Evolutionary conservation across 2,797 vertebrate species (phyloP).

Genomic region (Champsocephalus gunnari): DNA sequence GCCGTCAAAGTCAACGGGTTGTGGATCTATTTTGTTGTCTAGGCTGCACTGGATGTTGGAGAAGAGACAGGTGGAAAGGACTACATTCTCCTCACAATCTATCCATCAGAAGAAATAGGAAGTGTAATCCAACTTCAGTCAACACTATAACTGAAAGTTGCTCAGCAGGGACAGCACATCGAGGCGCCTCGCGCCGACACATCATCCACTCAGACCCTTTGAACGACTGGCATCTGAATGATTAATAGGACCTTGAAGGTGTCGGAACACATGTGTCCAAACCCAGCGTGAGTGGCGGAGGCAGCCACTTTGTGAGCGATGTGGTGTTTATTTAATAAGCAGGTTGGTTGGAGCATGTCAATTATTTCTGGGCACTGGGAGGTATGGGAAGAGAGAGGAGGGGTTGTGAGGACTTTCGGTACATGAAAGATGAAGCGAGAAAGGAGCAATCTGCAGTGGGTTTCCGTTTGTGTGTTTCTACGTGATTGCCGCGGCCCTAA

Average conservation of each 20-base stretch:
- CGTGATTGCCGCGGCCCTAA: slow-evolving; percentile 43
- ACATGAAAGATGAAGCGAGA: slow-evolving; percentile 25
- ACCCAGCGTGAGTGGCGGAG: background rate
- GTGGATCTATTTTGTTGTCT: background rate
- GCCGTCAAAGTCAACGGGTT: slow-evolving; percentile 27
- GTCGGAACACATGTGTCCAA: slow-evolving; percentile 36
- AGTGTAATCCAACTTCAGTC: slow-evolving; percentile 2
- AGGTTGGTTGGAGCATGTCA: slow-evolving; percentile 39
- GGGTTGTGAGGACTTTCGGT: background rate
- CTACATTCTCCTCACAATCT: background rate
- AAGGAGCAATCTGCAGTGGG: slow-evolving; percentile 18
- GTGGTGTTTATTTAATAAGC: slow-evolving; percentile 62
- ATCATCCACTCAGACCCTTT: slow-evolving; percentile 13
- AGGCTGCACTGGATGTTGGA: background rate
- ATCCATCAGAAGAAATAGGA: background rate
- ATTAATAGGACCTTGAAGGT: slow-evolving; percentile 56
- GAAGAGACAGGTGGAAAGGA: background rate
- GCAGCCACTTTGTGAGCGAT: slow-evolving; percentile 16
- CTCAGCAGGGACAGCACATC: slow-evolving; percentile 20
- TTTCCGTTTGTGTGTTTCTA: background rate
- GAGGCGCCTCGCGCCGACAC: background rate
- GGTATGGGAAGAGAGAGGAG: background rate
- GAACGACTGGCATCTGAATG: slow-evolving; percentile 47
- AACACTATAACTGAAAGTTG: slow-evolving; percentile 14
- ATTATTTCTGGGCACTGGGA: slow-evolving; percentile 47